Evolutionary conservation across 1,140 invertebrate species (phyloP).

Genomic region (Drosophila ambigua): DNA sequence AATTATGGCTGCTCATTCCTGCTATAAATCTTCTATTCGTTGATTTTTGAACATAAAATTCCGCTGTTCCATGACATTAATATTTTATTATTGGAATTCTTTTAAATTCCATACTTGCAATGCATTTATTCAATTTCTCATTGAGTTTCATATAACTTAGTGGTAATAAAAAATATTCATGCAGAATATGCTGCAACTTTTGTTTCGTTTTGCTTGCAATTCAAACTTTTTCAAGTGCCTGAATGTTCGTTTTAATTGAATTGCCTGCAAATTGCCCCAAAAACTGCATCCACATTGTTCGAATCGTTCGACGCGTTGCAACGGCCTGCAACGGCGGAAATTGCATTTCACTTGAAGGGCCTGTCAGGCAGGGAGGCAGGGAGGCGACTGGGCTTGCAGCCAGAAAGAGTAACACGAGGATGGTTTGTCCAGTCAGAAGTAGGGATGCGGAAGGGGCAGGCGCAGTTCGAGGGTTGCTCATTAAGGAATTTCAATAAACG

Average conservation of each 20-base stretch:
- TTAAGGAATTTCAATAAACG: conserved; percentile 81
- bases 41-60: too few species aligned
- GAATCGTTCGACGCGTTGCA: conserved; percentile 5
- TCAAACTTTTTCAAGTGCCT: neutral
- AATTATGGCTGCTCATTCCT: too few species aligned
- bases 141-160: too few species aligned
- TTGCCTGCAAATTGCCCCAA: conserved; percentile 58
- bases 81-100: neutral
- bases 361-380: neutral
- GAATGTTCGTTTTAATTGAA: conserved; percentile 59
- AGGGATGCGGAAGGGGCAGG: neutral
- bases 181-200: too few species aligned
- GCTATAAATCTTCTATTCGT: too few species aligned
- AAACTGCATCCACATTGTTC: conserved; percentile 21
- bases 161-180: too few species aligned
- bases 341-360: conserved; percentile 60
- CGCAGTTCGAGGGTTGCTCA: conserved; percentile 59
- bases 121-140: neutral
- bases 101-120: neutral
- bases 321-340: conserved; percentile 47
- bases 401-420: neutral
- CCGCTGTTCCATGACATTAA: too few species aligned
- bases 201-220: neutral
- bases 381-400: neutral
- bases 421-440: too few species aligned